Evolutionary conservation across 1,140 invertebrate species (phyloP).

Genomic region (Dendrolimus kikuchii): DNA sequence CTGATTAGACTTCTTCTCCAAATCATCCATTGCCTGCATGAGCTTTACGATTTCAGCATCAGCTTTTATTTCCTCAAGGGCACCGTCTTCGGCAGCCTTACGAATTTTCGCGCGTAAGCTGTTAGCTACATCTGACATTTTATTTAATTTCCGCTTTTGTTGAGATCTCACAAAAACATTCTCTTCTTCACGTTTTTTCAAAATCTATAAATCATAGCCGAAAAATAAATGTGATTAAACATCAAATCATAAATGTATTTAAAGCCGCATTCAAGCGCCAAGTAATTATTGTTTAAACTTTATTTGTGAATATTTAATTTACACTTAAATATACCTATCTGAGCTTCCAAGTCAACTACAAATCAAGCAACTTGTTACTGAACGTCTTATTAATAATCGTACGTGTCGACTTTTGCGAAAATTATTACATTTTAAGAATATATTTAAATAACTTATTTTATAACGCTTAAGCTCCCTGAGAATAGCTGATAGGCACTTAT

Average conservation of each 20-base stretch:
- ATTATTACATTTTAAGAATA: no score
- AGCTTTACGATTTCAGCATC: slow-evolving; percentile 76
- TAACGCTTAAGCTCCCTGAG: no score
- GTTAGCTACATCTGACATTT: slow-evolving; percentile 81
- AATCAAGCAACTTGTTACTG: no score
- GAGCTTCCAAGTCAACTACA: no score
- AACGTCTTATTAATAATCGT: no score
- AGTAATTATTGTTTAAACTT: neutral
- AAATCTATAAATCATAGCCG: slow-evolving; percentile 67
- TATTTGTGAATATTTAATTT: no score
- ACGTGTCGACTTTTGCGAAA: no score
- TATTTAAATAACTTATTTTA: no score
- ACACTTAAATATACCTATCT: no score
- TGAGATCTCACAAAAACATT: slow-evolving; percentile 87
- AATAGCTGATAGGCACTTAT: no score
- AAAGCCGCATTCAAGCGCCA: neutral
- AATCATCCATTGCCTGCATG: slow-evolving; percentile 76
- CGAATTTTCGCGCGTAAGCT: slow-evolving; percentile 75
- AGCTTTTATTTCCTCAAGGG: slow-evolving; percentile 71
- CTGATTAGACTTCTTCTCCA: slow-evolving; percentile 78
- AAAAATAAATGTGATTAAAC: neutral
- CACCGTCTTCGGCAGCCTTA: slow-evolving; percentile 72
- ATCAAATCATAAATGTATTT: neutral
- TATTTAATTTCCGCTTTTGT: slow-evolving; percentile 87
- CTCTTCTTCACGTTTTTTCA: slow-evolving; percentile 90